Evolutionary conservation across 2,888 invertebrate species (phyloP).

Genomic region (Orchesella flavescens): DNA sequence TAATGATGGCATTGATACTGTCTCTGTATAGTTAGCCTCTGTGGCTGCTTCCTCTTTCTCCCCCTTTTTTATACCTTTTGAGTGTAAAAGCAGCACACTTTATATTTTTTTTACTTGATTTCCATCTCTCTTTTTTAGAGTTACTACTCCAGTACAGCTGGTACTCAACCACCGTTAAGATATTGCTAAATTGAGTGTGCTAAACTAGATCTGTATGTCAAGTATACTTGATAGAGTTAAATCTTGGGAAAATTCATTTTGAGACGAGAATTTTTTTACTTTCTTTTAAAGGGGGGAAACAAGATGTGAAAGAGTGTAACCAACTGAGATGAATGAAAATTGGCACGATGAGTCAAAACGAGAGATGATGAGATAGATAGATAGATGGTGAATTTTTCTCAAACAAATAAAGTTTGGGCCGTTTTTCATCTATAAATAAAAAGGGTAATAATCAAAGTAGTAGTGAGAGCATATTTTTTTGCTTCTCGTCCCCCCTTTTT

Average conservation of each 20-base stretch:
- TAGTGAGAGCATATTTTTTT: too few species aligned
- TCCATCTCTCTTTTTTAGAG: background rate
- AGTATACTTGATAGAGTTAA: slow-evolving; percentile 60
- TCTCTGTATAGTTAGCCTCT: background rate
- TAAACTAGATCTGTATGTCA: slow-evolving; percentile 61
- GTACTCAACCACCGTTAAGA: slow-evolving; percentile 60
- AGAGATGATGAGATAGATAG: background rate
- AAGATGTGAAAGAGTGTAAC: too few species aligned
- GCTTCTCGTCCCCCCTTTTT: too few species aligned
- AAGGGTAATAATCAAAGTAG: background rate
- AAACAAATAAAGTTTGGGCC: background rate
- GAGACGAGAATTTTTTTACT: background rate
- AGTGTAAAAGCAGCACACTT: background rate
- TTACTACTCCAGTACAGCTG: slow-evolving; percentile 9
- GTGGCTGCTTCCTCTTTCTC: slow-evolving; percentile 2
- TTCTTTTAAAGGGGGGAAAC: too few species aligned
- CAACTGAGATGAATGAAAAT: background rate
- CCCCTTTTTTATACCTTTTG: background rate
- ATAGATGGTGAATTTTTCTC: background rate
- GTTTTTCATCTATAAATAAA: background rate
- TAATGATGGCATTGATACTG: slow-evolving; percentile 10
- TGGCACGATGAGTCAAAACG: background rate
- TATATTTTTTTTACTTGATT: background rate
- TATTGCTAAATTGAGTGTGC: slow-evolving; percentile 65
- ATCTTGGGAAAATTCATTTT: slow-evolving; percentile 52